These are phyloP conservation scores for Acrossocheilus fasciatus DNA, from an alignment of 2,797 vertebrate genomes.

Conservation along the genomic window DNA sequence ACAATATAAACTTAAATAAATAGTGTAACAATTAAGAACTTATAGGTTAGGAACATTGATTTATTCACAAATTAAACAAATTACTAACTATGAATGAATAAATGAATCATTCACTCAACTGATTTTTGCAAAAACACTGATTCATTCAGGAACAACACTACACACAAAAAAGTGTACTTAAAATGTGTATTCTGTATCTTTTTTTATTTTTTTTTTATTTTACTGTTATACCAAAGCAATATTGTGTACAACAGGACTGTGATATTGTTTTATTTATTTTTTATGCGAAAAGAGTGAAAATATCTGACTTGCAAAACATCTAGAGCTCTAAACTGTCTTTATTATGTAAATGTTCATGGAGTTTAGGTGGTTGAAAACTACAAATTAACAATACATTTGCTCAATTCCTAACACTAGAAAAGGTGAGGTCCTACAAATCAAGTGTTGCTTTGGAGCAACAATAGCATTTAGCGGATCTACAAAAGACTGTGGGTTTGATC, in stretches of 20 bases:
- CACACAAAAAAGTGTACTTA: not conserved
- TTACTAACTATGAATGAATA: not conserved
- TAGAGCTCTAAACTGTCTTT: not conserved
- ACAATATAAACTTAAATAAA: too few relatives aligned
- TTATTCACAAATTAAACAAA: not conserved
- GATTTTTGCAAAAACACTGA: not conserved
- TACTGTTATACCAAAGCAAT: too few relatives aligned
- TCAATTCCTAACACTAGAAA: not conserved
- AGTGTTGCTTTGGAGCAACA: conserved; percentile 30
- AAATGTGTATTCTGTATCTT: too few relatives aligned
- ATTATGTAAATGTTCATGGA: not conserved
- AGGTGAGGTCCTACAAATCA: not conserved
- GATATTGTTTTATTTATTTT: too few relatives aligned
- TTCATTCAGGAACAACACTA: not conserved
- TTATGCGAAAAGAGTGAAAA: not conserved
- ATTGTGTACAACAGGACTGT: not conserved
- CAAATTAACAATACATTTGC: not conserved
- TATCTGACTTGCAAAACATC: not conserved
- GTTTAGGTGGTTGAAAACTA: not conserved
- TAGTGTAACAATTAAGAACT: too few relatives aligned
- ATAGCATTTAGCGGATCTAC: conserved; percentile 35
- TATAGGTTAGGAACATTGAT: not conserved
- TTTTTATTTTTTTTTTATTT: too few relatives aligned
- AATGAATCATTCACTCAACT: not conserved
- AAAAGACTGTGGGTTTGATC: conserved; percentile 41